Base-by-base conservation (phyloP, 2,797 vertebrate species). In the Melopsittacus undulatus region DNA sequence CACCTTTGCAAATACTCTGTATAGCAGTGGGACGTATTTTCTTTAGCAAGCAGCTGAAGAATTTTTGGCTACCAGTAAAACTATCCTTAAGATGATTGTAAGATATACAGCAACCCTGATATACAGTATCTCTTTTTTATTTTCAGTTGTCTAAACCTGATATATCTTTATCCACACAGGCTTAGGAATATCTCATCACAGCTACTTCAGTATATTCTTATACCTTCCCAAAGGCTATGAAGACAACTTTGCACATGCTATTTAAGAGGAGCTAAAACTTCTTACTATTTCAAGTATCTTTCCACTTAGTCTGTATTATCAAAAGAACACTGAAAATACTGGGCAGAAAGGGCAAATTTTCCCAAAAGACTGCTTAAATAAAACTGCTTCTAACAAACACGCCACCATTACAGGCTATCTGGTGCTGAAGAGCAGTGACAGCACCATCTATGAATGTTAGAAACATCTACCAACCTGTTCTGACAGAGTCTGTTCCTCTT, bases 401-500 rank as follows among this genome's bases (percentile, higher is more conserved):
- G 83, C 49, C 94, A 74, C 91, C 81, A 89, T 62, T 69, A 75
- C 26, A 80, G 15, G 40, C 70, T n/a, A 36, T 22, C 42, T 45
- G 10, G 34, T 32, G 34, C 46, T 54, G 21, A 80, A 83, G 51
- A 88, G 59, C 51, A 89, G 7, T 49, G 70, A 76, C 78, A 92
- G 67, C 20, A 21, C 42, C 29, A 8, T 17, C 51, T 89, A 18
- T 56, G 42, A 91, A 66, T 19, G 34, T 11, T 22, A 91, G 74
- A 86, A 76, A 52, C 10, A 56, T 40, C 54, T 22, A 96, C 97
- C 52, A 82, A 99, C 99, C 99, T 99, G 98, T 99, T 99, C 91
- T 98, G 98, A 97, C 98, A 99, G 79, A 98, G 98, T 97, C 98
- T 99, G 94, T 98, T 98, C 97, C 99, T 98, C 97, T 99, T 99